Conservation (phyloP, 2,888 invertebrate species). For the Euplexia lucipara region DNA sequence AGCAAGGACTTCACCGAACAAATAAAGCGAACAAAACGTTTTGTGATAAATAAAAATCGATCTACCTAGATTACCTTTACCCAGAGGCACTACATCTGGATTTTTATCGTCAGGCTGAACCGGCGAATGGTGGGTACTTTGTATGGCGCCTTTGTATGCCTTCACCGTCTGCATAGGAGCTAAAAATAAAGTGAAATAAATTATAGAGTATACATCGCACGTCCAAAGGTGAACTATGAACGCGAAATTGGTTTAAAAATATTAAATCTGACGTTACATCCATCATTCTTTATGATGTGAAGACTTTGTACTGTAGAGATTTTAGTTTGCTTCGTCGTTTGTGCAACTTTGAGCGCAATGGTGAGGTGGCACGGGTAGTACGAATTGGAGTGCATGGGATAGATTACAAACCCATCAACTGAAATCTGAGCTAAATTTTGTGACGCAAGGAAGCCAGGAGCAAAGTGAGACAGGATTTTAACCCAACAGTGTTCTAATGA, state of each 20-base stretch:
- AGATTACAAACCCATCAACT: constrained; percentile 13
- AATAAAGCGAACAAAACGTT: constrained; percentile 37
- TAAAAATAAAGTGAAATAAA: constrained; percentile 70
- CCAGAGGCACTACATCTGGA: constrained; percentile 96
- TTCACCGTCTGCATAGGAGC: constrained; percentile 85
- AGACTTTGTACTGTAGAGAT: constrained; percentile 21
- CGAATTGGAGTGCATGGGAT: not conserved
- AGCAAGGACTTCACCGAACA: constrained; percentile 8
- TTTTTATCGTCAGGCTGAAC: constrained; percentile 96
- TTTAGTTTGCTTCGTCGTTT: constrained; percentile 4
- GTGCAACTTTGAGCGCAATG: constrained; percentile 2
- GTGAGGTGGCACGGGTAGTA: not conserved
- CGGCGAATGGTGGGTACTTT: constrained; percentile 89
- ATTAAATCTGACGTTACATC: constrained; percentile 49
- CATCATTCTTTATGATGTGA: constrained; percentile 75
- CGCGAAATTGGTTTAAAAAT: constrained; percentile 48
- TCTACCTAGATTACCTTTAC: constrained; percentile 92
- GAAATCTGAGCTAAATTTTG: not conserved
- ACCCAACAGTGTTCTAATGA: too few relatives aligned
- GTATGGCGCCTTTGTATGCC: constrained; percentile 92
- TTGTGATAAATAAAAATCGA: constrained; percentile 56
- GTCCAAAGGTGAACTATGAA: constrained; percentile 45
- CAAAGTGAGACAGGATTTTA: not conserved
- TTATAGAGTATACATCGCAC: constrained; percentile 33
- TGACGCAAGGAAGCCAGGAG: not conserved